phyloP scores from a whole-genome alignment of 2,888 invertebrate species.

The Cryptus armator region DNA sequence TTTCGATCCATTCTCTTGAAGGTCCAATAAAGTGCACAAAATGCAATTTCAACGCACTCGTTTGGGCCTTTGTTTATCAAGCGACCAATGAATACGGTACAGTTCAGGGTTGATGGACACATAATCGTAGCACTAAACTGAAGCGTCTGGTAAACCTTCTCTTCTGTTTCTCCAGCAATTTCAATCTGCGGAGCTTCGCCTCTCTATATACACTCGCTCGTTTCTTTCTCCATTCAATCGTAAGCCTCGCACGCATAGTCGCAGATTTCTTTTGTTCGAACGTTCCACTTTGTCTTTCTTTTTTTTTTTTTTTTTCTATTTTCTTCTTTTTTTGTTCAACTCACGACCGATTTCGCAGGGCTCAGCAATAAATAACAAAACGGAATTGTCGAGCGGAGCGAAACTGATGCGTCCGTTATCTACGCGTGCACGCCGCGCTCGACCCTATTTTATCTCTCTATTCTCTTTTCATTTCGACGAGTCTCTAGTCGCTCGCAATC shows the following conservation, averaged over 20 bases:
- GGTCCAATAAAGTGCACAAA: background rate
- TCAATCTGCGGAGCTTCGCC: slow-evolving; percentile 11
- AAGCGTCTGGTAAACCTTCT: slow-evolving; percentile 18
- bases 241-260: background rate
- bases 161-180: slow-evolving; percentile 12
- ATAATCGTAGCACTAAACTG: background rate
- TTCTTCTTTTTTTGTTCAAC: slow-evolving; percentile 6
- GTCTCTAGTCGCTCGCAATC: slow-evolving; percentile 26
- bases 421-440: slow-evolving; percentile 8
- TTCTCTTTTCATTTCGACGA: slow-evolving; percentile 38
- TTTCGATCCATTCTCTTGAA: background rate
- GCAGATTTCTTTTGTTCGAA: slow-evolving; percentile 20
- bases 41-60: slow-evolving; percentile 17
- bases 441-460: slow-evolving; percentile 27
- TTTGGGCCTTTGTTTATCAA: slow-evolving; percentile 32
- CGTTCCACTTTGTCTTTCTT: slow-evolving; percentile 10
- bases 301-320: slow-evolving; percentile 5
- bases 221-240: slow-evolving; percentile 18
- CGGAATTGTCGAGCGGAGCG: slow-evolving; percentile 30
- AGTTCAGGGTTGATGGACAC: slow-evolving; percentile 8
- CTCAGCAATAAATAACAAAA: slow-evolving; percentile 23
- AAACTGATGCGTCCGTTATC: slow-evolving; percentile 53
- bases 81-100: slow-evolving; percentile 9
- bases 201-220: background rate
- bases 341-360: slow-evolving; percentile 1